Conservation (phyloP, 1,140 invertebrate species). For the Caenorhabditis elegans region DNA sequence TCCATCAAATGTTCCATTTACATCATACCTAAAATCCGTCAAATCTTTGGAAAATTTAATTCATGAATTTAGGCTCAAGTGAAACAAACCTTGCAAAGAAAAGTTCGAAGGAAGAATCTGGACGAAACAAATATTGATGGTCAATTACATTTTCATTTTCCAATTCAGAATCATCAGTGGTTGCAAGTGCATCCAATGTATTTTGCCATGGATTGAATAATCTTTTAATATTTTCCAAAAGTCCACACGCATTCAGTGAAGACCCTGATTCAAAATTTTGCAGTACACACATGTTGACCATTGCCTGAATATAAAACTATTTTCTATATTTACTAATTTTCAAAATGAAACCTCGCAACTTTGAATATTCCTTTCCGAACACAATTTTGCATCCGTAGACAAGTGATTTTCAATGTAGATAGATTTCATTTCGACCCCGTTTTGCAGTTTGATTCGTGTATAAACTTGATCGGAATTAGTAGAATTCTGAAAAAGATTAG, state of each 20-base stretch:
- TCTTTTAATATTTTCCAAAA: slow-evolving; percentile 17
- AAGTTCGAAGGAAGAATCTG: not conserved
- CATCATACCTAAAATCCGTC: not conserved
- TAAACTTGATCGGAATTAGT: not conserved
- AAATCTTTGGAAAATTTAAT: too few species aligned
- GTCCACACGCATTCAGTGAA: not conserved
- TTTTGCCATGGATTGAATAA: slow-evolving; percentile 2
- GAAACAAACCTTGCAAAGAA: not conserved
- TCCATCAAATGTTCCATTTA: not conserved
- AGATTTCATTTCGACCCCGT: slow-evolving; percentile 20
- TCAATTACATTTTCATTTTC: slow-evolving; percentile 17
- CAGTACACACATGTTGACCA: not conserved
- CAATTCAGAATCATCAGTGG: not conserved
- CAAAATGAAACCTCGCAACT: not conserved
- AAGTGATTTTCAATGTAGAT: slow-evolving; percentile 2
- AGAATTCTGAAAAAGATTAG: not conserved
- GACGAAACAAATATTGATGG: not conserved
- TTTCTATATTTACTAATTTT: too few species aligned
- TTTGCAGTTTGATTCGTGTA: slow-evolving; percentile 4
- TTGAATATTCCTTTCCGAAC: not conserved
- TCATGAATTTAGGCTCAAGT: too few species aligned
- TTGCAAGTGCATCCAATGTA: not conserved
- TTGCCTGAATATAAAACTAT: not conserved
- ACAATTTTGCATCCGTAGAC: not conserved
- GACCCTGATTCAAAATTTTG: not conserved